Percentiles rank a stretch among this genome's conserved stretches.
Evolutionary conservation across 1,140 invertebrate genomes (phyloP).

Genomic region (Sitobion miscanthi): DNA sequence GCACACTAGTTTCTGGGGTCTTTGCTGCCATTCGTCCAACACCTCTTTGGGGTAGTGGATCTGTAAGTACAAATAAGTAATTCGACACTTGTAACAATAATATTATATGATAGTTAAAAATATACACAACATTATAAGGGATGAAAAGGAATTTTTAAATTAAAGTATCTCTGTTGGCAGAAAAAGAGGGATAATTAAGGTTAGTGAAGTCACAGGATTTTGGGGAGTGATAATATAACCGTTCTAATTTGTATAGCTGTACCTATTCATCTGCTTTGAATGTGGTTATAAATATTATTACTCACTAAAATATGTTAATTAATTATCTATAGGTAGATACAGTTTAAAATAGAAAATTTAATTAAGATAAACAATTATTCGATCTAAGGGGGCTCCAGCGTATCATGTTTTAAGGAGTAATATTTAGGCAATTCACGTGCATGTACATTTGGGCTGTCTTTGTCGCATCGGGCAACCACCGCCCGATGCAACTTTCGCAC

Average conservation of each 20-base stretch:
- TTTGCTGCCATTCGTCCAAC: slow-evolving; percentile 89
- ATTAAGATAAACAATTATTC: not conserved
- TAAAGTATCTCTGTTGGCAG: not conserved
- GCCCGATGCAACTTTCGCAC: too few relatives aligned
- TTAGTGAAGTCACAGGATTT: not conserved
- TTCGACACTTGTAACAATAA: not conserved
- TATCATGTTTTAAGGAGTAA: too few relatives aligned
- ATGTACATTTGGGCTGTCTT: too few relatives aligned
- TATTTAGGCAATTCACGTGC: too few relatives aligned
- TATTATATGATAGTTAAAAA: not conserved
- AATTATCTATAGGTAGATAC: not conserved
- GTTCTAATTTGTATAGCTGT: too few relatives aligned
- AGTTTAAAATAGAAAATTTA: not conserved
- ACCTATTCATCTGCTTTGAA: not conserved
- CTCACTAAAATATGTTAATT: not conserved
- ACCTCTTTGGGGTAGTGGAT: slow-evolving; percentile 86
- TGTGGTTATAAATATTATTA: not conserved
- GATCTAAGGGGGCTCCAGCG: not conserved
- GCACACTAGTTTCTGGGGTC: slow-evolving; percentile 87
- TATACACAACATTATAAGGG: not conserved
- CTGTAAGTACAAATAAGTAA: slow-evolving; percentile 63
- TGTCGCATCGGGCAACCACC: too few relatives aligned
- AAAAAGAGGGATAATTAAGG: not conserved
- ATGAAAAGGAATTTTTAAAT: not conserved
- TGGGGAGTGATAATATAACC: not conserved